Percentiles rank a stretch among this genome's conserved stretches.
These are phyloP conservation scores for Macrosiphum euphorbiae DNA, from an alignment of 2,888 invertebrate species.

Conservation along the genomic window DNA sequence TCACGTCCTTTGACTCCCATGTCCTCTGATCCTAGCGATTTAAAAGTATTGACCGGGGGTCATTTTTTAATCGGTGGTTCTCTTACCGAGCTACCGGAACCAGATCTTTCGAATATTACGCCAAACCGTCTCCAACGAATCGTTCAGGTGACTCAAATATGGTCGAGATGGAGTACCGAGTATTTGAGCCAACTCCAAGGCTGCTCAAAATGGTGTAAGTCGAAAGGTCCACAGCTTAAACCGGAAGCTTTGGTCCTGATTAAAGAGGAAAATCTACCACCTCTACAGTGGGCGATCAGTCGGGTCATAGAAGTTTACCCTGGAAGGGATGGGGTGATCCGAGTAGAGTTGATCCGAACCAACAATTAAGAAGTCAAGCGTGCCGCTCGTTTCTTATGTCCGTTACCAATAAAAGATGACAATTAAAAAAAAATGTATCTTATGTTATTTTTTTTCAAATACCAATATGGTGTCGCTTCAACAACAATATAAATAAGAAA, in stretches of 20 bases:
- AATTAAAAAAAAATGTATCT: background rate
- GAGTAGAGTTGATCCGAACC: background rate
- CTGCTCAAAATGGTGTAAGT: background rate
- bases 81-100: background rate
- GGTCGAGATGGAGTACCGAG: background rate
- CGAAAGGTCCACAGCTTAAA: background rate
- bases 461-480: too few species aligned
- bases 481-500: too few species aligned
- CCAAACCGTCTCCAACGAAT: background rate
- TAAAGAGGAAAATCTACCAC: background rate
- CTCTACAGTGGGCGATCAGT: too few species aligned
- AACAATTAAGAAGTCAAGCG: background rate
- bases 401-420: background rate
- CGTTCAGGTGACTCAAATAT: background rate
- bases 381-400: background rate
- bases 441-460: too few species aligned
- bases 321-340: too few species aligned
- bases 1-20: background rate
- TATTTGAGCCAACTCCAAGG: background rate
- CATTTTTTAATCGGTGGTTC: constrained; percentile 16
- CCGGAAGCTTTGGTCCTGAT: background rate
- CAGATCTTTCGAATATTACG: background rate
- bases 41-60: background rate
- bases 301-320: too few species aligned
- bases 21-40: background rate